Conservation (phyloP, 1,140 invertebrate species). For the Trichonephila clavata region DNA sequence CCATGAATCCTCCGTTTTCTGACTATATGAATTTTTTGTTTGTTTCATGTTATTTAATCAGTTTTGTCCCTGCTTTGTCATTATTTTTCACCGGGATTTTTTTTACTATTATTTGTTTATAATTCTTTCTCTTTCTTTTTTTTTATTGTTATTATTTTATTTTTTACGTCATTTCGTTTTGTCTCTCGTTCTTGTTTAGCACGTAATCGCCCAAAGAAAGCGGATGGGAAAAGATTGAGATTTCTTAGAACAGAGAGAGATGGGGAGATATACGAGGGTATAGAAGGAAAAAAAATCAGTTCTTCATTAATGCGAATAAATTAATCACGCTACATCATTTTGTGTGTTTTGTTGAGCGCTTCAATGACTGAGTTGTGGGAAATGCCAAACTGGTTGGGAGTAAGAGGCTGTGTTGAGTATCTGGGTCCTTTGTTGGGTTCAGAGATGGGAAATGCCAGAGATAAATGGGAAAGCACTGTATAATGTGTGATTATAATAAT, state of each 20-base stretch:
- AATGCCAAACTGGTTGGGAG: not conserved
- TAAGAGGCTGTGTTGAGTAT: not conserved
- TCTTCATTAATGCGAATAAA: conserved; percentile 67
- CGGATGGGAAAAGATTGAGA: conserved; percentile 15
- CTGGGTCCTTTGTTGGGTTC: not conserved
- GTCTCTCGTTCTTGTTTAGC: not conserved
- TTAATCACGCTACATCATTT: conserved; percentile 40
- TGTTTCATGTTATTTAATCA: conserved; percentile 65
- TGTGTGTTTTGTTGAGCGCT: conserved; percentile 7
- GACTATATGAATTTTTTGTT: conserved; percentile 19
- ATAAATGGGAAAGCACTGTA: not conserved
- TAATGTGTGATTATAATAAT: too few species aligned
- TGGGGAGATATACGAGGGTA: not conserved
- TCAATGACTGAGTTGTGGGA: not conserved
- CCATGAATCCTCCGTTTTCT: not conserved
- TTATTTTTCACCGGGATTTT: conserved; percentile 37
- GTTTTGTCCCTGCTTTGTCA: conserved; percentile 60
- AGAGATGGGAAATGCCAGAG: not conserved
- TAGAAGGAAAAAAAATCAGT: not conserved
- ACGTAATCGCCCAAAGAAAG: not conserved
- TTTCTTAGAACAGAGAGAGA: not conserved
- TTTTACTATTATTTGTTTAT: not conserved
- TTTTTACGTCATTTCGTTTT: not conserved
- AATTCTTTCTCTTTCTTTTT: not conserved
- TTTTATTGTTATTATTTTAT: not conserved